A percentile compares a stretch with the other conserved stretches of the same genome.
phyloP scores from a whole-genome alignment of 2,888 invertebrate species.

The Phasia obesa region DNA sequence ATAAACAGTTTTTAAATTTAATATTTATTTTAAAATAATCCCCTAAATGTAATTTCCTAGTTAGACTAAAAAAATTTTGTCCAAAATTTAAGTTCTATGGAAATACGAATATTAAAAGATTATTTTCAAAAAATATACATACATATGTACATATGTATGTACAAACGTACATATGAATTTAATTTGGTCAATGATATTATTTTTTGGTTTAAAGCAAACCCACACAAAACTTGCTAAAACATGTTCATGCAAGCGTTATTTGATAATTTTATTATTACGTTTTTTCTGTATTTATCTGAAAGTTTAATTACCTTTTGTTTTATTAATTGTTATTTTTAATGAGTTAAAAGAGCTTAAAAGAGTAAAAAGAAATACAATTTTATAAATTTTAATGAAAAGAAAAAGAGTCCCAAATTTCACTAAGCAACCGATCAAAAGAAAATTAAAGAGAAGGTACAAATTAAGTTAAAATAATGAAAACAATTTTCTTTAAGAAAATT shows the following conservation, averaged over 20 bases:
- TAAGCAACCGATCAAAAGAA: background rate
- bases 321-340: slow-evolving; percentile 3
- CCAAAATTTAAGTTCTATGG: no score
- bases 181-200: no score
- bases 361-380: slow-evolving; percentile 5
- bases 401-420: background rate
- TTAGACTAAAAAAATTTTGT: no score
- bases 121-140: no score
- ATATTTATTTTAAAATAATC: no score
- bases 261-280: slow-evolving; percentile 22
- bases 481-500: background rate
- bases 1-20: no score
- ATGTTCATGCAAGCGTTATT: slow-evolving; percentile 39
- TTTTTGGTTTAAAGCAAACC: background rate
- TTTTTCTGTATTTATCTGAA: slow-evolving; percentile 10
- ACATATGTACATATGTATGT: background rate
- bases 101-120: no score
- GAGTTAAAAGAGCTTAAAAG: slow-evolving; percentile 39
- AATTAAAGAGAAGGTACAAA: background rate
- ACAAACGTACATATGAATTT: background rate
- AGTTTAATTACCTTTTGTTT: background rate
- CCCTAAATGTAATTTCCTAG: no score
- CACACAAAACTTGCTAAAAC: background rate
- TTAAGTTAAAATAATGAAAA: background rate
- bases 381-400: no score